Conservation (phyloP, 2,888 invertebrate species). For the Baccha elongata region DNA sequence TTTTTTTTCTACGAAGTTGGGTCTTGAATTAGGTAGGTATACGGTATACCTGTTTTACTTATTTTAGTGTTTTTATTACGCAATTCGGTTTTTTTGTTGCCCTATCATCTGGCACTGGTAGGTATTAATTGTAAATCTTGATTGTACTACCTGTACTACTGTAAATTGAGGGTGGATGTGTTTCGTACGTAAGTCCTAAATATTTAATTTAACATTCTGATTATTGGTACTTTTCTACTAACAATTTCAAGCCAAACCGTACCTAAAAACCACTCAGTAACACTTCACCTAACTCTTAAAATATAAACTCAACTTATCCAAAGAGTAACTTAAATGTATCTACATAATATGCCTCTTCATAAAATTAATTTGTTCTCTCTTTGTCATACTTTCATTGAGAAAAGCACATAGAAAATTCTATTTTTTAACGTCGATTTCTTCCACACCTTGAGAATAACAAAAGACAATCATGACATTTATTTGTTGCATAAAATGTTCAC, state of each 20-base stretch:
- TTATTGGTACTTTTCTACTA: not conserved
- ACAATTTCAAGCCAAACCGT: not conserved
- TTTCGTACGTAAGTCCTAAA: no score
- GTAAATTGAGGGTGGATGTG: no score
- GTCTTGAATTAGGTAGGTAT: no score
- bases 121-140: no score
- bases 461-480: slow-evolving; percentile 37
- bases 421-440: slow-evolving; percentile 10
- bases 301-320: not conserved
- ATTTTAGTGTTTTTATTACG: no score
- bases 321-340: slow-evolving; percentile 28
- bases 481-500: slow-evolving; percentile 64
- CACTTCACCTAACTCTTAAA: slow-evolving; percentile 38
- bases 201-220: no score
- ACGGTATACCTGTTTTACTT: no score
- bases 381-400: not conserved
- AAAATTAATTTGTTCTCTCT: not conserved
- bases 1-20: no score
- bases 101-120: no score
- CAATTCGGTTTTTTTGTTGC: no score
- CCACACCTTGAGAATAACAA: not conserved
- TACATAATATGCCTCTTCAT: slow-evolving; percentile 39
- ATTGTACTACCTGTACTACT: no score
- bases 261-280: slow-evolving; percentile 16
- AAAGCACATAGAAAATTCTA: slow-evolving; percentile 10